Conservation (phyloP, 2,797 vertebrate species). For the Anableps anableps region DNA sequence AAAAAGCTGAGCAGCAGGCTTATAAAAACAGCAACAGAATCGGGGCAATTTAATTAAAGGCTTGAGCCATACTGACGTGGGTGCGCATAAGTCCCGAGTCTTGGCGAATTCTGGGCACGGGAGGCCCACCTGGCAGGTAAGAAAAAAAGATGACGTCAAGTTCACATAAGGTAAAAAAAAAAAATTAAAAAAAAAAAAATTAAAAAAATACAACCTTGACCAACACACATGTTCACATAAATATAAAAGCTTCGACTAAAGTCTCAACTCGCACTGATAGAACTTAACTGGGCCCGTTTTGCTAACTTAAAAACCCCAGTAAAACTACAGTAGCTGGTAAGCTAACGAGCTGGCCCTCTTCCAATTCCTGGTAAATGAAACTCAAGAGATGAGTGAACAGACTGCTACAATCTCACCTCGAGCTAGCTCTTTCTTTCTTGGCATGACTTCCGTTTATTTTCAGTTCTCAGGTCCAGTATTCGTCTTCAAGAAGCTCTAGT, state of each 20-base stretch:
- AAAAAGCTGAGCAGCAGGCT: not conserved
- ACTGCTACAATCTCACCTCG: conserved; percentile 39
- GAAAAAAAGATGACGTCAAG: not conserved
- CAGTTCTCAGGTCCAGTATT: not conserved
- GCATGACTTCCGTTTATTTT: conserved; percentile 31
- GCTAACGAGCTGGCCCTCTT: conserved; percentile 24
- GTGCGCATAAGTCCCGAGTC: conserved; percentile 38
- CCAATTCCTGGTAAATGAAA: conserved; percentile 38
- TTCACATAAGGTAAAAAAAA: not conserved
- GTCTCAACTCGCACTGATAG: no score
- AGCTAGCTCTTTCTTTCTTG: conserved; percentile 17
- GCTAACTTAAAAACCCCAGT: not conserved
- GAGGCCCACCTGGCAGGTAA: conserved; percentile 23
- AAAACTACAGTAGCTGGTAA: not conserved
- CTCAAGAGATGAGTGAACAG: not conserved
- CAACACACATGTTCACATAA: not conserved
- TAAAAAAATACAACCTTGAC: not conserved
- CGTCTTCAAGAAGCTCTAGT: not conserved
- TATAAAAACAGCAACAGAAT: not conserved
- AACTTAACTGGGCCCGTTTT: not conserved
- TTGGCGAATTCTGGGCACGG: conserved; percentile 23
- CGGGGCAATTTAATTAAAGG: not conserved
- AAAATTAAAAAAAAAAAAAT: not conserved
- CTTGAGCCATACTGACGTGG: conserved; percentile 64
- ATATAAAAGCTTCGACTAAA: not conserved